These are phyloP conservation scores for Lepidocyrtinus sp. DNA, from an alignment of 2,888 invertebrate species.

Conservation along the genomic window DNA sequence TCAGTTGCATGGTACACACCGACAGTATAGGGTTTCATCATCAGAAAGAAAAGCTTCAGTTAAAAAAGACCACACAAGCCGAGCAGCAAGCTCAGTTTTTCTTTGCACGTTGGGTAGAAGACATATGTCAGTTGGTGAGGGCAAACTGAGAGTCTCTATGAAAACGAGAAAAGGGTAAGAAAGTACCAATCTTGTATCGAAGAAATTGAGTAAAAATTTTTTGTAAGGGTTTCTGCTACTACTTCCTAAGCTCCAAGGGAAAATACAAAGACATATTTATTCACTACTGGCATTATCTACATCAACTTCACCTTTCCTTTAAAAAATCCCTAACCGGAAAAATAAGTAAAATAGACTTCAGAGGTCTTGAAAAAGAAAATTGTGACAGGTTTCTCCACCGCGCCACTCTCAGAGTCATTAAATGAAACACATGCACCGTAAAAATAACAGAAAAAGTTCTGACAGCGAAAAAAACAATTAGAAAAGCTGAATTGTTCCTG, in stretches of 20 bases:
- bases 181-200: no score
- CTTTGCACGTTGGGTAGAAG: slow-evolving; percentile 35
- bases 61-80: slow-evolving; percentile 41
- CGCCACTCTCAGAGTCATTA: slow-evolving; percentile 1
- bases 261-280: slow-evolving; percentile 10
- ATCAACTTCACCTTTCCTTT: slow-evolving; percentile 7
- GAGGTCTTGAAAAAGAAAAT: not conserved
- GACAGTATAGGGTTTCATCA: slow-evolving; percentile 40
- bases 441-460: not conserved
- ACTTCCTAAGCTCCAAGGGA: not conserved
- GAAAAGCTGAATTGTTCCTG: no score
- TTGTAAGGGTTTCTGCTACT: slow-evolving; percentile 3
- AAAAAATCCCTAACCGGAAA: slow-evolving; percentile 6
- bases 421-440: slow-evolving; percentile 3
- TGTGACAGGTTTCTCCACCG: not conserved
- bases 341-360: no score
- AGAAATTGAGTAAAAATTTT: slow-evolving; percentile 4
- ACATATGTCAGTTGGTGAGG: slow-evolving; percentile 32
- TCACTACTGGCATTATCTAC: not conserved
- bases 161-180: no score
- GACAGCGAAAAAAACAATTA: not conserved
- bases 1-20: slow-evolving; percentile 8
- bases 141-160: not conserved
- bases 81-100: slow-evolving; percentile 47
- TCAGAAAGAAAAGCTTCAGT: slow-evolving; percentile 37